Base-by-base conservation (phyloP, 2,888 invertebrate genomes). In the Liodrosophila aerea region DNA sequence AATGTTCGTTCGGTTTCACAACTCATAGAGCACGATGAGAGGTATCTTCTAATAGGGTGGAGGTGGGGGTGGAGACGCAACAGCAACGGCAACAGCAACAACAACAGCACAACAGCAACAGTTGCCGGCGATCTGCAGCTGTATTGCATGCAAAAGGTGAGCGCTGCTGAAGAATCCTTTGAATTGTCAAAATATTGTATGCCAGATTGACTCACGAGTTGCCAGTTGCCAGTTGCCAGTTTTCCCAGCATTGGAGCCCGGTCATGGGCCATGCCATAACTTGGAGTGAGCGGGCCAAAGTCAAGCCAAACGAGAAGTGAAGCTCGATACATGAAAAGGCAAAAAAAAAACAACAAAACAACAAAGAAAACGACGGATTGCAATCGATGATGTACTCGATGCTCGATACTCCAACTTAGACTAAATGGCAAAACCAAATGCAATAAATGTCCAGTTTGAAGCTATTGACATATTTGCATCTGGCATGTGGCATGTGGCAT, bases 381-480 rank as follows among this genome's bases (percentile, higher is more conserved):
- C 71, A 39, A 66, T 72, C 73, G 53, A 66, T 68, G 43, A 53
- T 34, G 40, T 63, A 41, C 64, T 69, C 64, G 65, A 66, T 68
- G 45, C 59, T 58, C 64, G 60, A 61, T 70, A 54, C 71, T 59
- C 29, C 37, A 66, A 22, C 22, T 22, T 41, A 39, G 36, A 46
- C 36, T 53, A 76, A 73, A 73, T 76, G 76, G 73, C 73, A 75
- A 69, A 22, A 52, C 58, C 49, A 63, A 76, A 66, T 74, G 74
- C 76, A 76, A 76, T 84, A 84, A 78, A 84, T 82, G 85, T 85
- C 85, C 85, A 78, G 85, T 73, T 67, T 73, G 73, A 73, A 82
- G 69, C 81, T 78, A 85, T 86, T 85, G 85, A 86, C 85, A 85
- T 83, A 86, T 86, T 83, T 86, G 80, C 76, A 84, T 85, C 72